These are phyloP conservation scores for Ceyx melanurus DNA, from an alignment of 2,113 vertebrate species.

Conservation along the genomic window DNA sequence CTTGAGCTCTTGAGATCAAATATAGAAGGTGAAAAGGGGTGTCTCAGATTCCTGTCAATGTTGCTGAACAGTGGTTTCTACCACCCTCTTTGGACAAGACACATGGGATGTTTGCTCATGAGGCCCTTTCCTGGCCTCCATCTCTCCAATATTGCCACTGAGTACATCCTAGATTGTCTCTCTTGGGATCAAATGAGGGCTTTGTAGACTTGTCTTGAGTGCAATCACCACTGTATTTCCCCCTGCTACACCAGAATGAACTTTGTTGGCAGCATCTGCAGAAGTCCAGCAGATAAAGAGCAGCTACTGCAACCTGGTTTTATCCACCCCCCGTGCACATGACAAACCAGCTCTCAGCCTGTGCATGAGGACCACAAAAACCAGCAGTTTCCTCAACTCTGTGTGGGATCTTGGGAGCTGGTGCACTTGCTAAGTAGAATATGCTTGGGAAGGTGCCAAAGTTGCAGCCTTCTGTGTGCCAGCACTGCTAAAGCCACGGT, in stretches of 20 bases:
- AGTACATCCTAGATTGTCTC: neutral
- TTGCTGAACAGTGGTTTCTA: neutral
- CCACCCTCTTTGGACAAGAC: neutral
- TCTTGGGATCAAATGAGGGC: neutral
- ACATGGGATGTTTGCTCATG: fast-evolving
- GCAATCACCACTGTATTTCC: neutral
- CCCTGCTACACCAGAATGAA: neutral
- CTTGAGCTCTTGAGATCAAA: neutral
- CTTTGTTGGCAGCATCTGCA: neutral
- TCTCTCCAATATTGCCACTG: neutral
- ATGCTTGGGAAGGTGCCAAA: neutral
- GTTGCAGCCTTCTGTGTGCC: neutral
- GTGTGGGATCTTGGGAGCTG: neutral
- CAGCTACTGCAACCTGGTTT: neutral
- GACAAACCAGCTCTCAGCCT: neutral
- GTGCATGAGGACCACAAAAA: neutral
- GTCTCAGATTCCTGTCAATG: neutral
- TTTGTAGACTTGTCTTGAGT: neutral
- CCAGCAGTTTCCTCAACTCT: neutral
- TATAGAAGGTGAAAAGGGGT: neutral
- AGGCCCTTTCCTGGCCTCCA: neutral
- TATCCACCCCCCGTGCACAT: neutral
- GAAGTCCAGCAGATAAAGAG: neutral
- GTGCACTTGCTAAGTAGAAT: neutral
- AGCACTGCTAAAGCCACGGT: neutral